Conservation (phyloP, 2,888 invertebrate genomes). For the Melinaea menophilus region DNA sequence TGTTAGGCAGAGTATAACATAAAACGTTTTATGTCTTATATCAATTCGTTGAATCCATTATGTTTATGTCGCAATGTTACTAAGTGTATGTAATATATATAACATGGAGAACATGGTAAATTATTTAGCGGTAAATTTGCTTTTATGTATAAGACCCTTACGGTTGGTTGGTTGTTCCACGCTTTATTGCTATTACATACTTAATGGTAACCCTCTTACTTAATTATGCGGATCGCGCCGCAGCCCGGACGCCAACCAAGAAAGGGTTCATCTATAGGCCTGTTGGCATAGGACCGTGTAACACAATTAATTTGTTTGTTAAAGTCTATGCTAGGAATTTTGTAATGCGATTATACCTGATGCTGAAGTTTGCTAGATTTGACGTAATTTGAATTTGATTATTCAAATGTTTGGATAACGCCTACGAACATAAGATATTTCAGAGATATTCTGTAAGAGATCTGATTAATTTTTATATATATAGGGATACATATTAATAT, state of each 20-base stretch:
- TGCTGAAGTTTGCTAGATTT: conserved; percentile 7
- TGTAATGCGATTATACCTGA: conserved; percentile 17
- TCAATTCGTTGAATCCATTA: conserved; percentile 19
- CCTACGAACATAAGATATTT: no score
- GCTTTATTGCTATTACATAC: conserved; percentile 71
- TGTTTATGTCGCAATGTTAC: conserved; percentile 21
- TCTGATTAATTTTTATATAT: no score
- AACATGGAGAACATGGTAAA: conserved; percentile 36
- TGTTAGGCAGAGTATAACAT: conserved; percentile 38
- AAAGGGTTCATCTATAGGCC: conserved; percentile 49
- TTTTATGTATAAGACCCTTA: conserved; percentile 51
- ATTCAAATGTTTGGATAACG: neutral
- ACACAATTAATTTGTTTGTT: conserved; percentile 64
- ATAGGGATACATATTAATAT: no score
- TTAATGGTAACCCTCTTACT: conserved; percentile 71
- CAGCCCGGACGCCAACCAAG: conserved; percentile 44
- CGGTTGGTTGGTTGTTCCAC: conserved; percentile 50
- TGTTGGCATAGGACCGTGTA: conserved; percentile 59
- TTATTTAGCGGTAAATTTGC: conserved; percentile 58
- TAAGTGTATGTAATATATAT: conserved; percentile 23
- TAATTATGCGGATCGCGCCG: conserved; percentile 69
- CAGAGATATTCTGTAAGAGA: no score
- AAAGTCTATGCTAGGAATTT: conserved; percentile 30
- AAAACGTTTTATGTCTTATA: conserved; percentile 15
- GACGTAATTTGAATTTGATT: conserved; percentile 1